These are phyloP conservation scores for Drosophila simulans DNA, from an alignment of 1,140 invertebrate genomes.

Conservation along the genomic window DNA sequence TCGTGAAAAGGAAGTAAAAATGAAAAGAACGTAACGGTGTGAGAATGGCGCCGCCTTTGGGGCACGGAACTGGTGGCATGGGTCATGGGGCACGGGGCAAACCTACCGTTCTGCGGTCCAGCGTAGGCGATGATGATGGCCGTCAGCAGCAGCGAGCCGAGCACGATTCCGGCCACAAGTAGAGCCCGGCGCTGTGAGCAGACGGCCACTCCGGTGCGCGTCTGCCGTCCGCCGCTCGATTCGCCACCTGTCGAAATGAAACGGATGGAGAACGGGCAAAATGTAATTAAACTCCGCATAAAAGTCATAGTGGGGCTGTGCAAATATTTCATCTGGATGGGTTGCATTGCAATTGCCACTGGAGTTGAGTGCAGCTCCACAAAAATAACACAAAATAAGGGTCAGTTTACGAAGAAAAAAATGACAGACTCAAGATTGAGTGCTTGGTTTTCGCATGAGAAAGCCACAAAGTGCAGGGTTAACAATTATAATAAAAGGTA, in stretches of 20 bases:
- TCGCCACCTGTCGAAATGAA: slow-evolving; percentile 86
- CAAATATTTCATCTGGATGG: slow-evolving; percentile 43
- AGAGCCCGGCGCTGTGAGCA: slow-evolving; percentile 94
- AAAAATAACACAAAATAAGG: slow-evolving; percentile 13
- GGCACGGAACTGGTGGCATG: neutral
- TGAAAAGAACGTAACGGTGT: slow-evolving; percentile 42
- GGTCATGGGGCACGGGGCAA: slow-evolving; percentile 44
- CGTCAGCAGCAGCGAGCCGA: slow-evolving; percentile 91
- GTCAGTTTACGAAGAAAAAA: neutral
- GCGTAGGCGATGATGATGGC: slow-evolving; percentile 96
- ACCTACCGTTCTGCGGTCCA: slow-evolving; percentile 87
- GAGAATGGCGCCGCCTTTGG: neutral
- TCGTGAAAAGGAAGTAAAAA: slow-evolving; percentile 32
- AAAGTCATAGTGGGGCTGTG: slow-evolving; percentile 25
- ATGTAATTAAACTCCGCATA: slow-evolving; percentile 69
- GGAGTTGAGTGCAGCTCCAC: slow-evolving; percentile 4
- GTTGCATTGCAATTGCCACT: slow-evolving; percentile 42
- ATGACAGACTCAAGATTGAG: neutral
- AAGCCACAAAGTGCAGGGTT: neutral
- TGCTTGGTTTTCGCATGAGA: neutral
- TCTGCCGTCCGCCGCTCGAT: slow-evolving; percentile 91
- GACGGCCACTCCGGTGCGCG: slow-evolving; percentile 91
- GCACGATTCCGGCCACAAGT: slow-evolving; percentile 90
- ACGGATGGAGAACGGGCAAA: slow-evolving; percentile 8
- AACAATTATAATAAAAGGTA: no score